These are phyloP conservation scores for Penaeus monodon DNA, from an alignment of 2,888 invertebrate genomes.

Conservation along the genomic window DNA sequence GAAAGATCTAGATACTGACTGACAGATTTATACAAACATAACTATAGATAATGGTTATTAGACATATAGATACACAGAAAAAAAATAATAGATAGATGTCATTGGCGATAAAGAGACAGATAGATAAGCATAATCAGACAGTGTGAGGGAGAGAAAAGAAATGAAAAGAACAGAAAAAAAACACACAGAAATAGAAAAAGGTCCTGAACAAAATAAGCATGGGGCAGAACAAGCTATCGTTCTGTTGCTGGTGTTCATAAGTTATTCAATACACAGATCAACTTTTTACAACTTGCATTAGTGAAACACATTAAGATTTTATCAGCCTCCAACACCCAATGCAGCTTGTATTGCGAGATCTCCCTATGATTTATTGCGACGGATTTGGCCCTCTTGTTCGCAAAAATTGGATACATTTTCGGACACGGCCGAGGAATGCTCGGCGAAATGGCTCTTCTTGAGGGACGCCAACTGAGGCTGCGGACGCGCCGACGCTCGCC, in stretches of 20 bases:
- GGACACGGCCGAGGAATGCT: conserved; percentile 18
- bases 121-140: too few species aligned
- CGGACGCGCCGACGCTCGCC: too few species aligned
- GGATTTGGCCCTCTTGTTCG: conserved; percentile 31
- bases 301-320: conserved; percentile 53
- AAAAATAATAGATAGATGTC: too few species aligned
- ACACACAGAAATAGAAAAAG: neutral
- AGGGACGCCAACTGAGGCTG: too few species aligned
- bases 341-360: conserved; percentile 7
- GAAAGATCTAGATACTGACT: too few species aligned
- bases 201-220: too few species aligned
- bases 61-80: too few species aligned
- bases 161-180: neutral
- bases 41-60: too few species aligned
- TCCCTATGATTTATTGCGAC: conserved; percentile 38
- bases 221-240: neutral
- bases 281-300: conserved; percentile 51
- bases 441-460: neutral
- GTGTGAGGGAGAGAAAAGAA: too few species aligned
- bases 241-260: conserved; percentile 28
- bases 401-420: conserved; percentile 39
- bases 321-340: conserved; percentile 29
- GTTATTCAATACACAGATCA: conserved; percentile 52
- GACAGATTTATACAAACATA: too few species aligned
- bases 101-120: too few species aligned